A percentile compares a stretch with the other conserved stretches of the same genome.
Evolutionary conservation across 2,888 invertebrate genomes (phyloP).

Genomic region (Oscheius myriophilus): DNA sequence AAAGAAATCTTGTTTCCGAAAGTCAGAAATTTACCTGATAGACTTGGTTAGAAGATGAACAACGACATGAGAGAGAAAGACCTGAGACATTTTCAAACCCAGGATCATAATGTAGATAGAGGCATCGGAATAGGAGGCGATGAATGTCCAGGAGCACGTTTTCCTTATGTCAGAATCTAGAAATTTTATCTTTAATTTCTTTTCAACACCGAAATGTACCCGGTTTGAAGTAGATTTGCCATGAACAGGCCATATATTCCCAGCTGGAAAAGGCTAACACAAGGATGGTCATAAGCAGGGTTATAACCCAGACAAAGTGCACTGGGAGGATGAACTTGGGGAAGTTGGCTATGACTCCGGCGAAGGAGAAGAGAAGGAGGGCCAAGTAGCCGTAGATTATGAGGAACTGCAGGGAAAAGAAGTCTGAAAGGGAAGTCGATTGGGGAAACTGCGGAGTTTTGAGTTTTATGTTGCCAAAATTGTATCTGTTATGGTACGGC

Average conservation of each 20-base stretch:
- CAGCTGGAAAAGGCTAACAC: constrained; percentile 10
- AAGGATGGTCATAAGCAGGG: constrained; percentile 8
- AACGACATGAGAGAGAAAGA: constrained; percentile 8
- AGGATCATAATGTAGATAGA: constrained; percentile 21
- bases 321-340: constrained; percentile 9
- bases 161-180: not conserved
- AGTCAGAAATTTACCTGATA: constrained; percentile 1
- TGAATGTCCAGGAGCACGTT: constrained; percentile 13
- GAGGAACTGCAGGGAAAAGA: constrained; percentile 5
- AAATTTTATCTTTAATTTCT: not conserved
- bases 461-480: not conserved
- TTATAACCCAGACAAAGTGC: constrained; percentile 11
- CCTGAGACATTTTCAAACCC: constrained; percentile 14
- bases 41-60: constrained; percentile 10
- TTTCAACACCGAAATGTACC: not conserved
- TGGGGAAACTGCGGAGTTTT: constrained; percentile 2
- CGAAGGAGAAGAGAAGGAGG: constrained; percentile 1
- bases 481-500: not conserved
- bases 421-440: constrained; percentile 5
- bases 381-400: constrained; percentile 14
- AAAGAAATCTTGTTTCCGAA: not conserved
- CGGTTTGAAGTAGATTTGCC: constrained; percentile 4
- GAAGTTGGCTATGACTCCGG: not conserved
- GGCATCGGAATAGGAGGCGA: constrained; percentile 5
- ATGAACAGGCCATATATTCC: constrained; percentile 14